phyloP scores from a whole-genome alignment of 1,140 invertebrate species.

The Heliconius melpomene region DNA sequence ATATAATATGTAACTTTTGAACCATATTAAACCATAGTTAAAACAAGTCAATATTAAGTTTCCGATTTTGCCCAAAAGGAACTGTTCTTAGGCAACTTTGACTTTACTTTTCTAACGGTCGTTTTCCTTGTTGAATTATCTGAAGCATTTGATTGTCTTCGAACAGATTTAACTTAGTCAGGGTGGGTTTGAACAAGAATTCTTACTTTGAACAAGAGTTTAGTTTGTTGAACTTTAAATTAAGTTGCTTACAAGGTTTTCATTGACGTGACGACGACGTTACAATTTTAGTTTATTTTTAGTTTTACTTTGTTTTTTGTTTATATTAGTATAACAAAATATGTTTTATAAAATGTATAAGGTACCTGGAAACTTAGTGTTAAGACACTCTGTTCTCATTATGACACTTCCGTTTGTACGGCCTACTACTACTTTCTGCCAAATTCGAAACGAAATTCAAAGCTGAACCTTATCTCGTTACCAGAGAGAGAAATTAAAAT shows the following conservation, averaged over 20 bases:
- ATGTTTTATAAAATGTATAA: too few relatives aligned
- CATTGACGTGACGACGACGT: background rate
- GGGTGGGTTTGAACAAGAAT: constrained; percentile 15
- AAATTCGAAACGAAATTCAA: too few relatives aligned
- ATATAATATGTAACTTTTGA: background rate
- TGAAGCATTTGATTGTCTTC: constrained; percentile 9
- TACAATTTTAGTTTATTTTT: background rate
- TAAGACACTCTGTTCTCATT: too few relatives aligned
- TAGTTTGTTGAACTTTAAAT: background rate
- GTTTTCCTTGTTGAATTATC: constrained; percentile 14
- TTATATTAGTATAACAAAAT: too few relatives aligned
- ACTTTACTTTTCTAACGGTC: background rate
- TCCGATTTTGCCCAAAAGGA: background rate
- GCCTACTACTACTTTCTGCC: too few relatives aligned
- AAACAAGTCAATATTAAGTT: background rate
- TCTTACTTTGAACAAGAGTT: background rate
- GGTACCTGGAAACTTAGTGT: too few relatives aligned
- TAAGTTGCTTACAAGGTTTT: background rate
- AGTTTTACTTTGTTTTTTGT: background rate
- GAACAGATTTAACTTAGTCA: constrained; percentile 7
- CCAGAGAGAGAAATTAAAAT: too few relatives aligned
- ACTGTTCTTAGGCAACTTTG: background rate
- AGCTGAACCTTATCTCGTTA: too few relatives aligned
- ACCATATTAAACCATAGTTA: background rate
- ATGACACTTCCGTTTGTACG: too few relatives aligned